Base-by-base conservation (phyloP, 1,140 invertebrate species). In the Copidosoma floridanum region DNA sequence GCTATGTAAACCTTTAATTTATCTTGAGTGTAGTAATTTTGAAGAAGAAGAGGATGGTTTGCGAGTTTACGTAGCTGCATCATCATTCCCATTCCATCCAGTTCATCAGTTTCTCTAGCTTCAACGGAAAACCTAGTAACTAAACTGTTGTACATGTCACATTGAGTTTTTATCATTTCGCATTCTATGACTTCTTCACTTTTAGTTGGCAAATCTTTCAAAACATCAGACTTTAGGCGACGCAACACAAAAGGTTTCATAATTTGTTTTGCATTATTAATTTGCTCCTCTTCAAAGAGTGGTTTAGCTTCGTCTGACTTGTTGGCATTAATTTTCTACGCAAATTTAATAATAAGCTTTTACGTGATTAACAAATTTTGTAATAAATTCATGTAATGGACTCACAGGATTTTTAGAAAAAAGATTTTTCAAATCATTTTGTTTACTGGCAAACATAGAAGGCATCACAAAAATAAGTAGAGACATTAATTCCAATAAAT, bases 381-480 rank as follows among this genome's bases (percentile, higher is more conserved):
- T 20, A 18, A 51, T n/a, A 3, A 51, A 12, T 29, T 27, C 26
- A 16, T 57, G 7, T 47, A 87, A 84, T 37, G 87, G 44, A 83
- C 83, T 82, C 71, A 87, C 85, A 10, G 82, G 70, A 74, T 84
- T 89, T 64, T 86, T 89, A 46, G 87, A 84, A 78, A 98, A 98
- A 52, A 97, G 83, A 67, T 85, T 88, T 70, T 94, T 94, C 1
- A 98, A 83, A 67, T 95, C 89, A 4, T 92, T 88, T 46, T 91
- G 90, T 77, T 94, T 95, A 5, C 88, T 88, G 38, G 87, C 86
- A 81, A 98, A 98, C 73, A 98, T 88, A 59, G 94, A 86, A 1
- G 95, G 95, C 94, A 98, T 97, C 7, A 96, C 92, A 79, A 98
- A 98, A 67, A 93, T 91, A 7, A 98, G 81, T 7, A 98, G 80